Evolutionary conservation across 2,113 vertebrate genomes (phyloP).

Genomic region (Lathamus discolor): DNA sequence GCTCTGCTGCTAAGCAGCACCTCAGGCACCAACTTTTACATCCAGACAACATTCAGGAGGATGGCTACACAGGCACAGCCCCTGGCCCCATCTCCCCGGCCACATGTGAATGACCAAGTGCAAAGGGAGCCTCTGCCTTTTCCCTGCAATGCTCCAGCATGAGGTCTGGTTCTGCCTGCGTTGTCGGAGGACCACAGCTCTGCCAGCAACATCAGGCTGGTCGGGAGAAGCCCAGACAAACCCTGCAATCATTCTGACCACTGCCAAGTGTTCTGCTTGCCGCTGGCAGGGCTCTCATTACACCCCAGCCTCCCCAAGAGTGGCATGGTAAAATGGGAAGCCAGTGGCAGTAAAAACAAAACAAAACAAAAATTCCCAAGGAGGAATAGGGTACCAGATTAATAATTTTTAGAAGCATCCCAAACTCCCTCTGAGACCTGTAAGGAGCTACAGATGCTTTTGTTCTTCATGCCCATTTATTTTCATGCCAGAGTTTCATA

Average conservation of each 20-base stretch:
- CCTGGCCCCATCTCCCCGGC: not conserved
- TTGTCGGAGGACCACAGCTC: not conserved
- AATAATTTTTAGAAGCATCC: conserved; percentile 37
- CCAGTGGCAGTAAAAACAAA: not conserved
- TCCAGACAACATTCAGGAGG: not conserved
- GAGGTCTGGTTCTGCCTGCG: rapidly evolving
- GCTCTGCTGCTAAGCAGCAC: not conserved
- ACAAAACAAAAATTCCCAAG: not conserved
- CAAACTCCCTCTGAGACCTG: conserved; percentile 16
- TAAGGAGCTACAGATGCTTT: not conserved
- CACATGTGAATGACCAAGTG: rapidly evolving
- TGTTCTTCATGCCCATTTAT: not conserved
- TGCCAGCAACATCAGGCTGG: not conserved
- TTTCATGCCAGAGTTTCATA: conserved; percentile 1
- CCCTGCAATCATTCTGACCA: not conserved
- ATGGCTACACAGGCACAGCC: not conserved
- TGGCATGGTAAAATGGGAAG: not conserved
- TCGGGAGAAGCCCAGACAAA: not conserved
- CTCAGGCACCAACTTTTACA: not conserved
- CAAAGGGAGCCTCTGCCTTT: not conserved
- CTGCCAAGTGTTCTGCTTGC: not conserved
- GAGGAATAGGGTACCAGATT: not conserved
- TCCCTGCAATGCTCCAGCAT: rapidly evolving
- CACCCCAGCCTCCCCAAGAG: not conserved
- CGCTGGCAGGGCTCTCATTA: not conserved